phyloP scores from a whole-genome alignment of 2,888 invertebrate species.

The Linnaemya tessellans region DNA sequence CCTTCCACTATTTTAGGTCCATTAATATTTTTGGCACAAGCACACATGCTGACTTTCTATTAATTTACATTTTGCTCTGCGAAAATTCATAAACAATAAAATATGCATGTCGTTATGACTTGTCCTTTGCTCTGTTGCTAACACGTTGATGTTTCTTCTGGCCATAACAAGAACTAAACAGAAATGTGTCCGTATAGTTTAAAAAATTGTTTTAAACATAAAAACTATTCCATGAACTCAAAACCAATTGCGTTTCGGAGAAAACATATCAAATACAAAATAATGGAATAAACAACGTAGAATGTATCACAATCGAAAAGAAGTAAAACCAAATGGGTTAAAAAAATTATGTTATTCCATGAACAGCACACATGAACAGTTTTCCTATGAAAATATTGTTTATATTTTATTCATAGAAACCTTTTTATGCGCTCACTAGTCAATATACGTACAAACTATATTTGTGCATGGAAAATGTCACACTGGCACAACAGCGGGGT shows the following conservation, averaged over 20 bases:
- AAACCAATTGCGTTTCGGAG: conserved; percentile 35
- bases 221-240: conserved; percentile 43
- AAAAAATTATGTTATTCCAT: conserved; percentile 1
- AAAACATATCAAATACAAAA: not conserved
- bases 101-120: conserved; percentile 30
- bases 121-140: conserved; percentile 30
- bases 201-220: conserved; percentile 41
- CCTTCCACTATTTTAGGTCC: not conserved
- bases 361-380: not conserved
- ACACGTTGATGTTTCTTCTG: conserved; percentile 30
- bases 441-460: not conserved
- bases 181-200: conserved; percentile 22
- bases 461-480: no score
- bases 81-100: conserved; percentile 36
- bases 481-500: no score
- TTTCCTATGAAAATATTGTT: not conserved
- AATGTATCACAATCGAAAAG: conserved; percentile 11
- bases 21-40: conserved; percentile 6
- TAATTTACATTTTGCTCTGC: conserved; percentile 40
- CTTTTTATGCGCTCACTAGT: not conserved
- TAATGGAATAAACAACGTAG: conserved; percentile 14
- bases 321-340: conserved; percentile 17
- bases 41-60: conserved; percentile 44
- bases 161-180: conserved; percentile 14
- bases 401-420: not conserved